A percentile compares a stretch with the other conserved stretches of the same genome.
phyloP scores from a whole-genome alignment of 2,113 vertebrate species.

The Bungarus multicinctus region DNA sequence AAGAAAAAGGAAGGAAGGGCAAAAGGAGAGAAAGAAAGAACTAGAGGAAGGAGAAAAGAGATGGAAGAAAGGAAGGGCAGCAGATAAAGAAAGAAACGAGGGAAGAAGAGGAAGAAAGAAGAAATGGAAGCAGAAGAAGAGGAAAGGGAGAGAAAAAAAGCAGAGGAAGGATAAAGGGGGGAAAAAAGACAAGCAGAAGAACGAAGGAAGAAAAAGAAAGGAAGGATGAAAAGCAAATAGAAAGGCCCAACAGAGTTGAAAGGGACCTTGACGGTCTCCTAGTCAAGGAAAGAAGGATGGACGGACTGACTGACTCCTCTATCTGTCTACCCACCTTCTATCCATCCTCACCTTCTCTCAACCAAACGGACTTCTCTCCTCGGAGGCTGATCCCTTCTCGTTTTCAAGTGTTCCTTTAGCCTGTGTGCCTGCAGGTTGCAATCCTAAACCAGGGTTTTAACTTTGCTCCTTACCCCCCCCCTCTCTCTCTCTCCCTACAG shows the following conservation, averaged over 20 bases:
- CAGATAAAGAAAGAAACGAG: too few species aligned
- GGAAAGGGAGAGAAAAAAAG: not conserved
- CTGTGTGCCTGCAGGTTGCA: not conserved
- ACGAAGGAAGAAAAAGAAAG: too few species aligned
- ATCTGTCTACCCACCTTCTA: not conserved
- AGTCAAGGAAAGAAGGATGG: too few species aligned
- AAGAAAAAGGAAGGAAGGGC: too few species aligned
- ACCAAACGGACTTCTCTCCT: not conserved
- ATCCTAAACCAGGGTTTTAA: not conserved
- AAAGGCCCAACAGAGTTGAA: too few species aligned
- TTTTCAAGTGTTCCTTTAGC: not conserved
- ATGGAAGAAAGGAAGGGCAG: not conserved
- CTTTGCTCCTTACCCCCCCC: rapidly evolving
- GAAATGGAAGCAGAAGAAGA: not conserved
- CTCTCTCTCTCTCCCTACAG: constrained; percentile 44
- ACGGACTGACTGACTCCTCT: not conserved
- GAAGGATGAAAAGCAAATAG: not conserved
- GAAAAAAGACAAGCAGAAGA: not conserved
- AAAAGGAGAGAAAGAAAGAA: not conserved
- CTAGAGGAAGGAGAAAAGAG: not conserved
- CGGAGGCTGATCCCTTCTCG: too few species aligned
- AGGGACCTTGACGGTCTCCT: too few species aligned
- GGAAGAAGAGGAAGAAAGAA: not conserved
- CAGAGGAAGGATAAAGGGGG: not conserved
- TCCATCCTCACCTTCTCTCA: not conserved